Conservation (phyloP, 2,797 vertebrate genomes). For the Chelonia mydas region DNA sequence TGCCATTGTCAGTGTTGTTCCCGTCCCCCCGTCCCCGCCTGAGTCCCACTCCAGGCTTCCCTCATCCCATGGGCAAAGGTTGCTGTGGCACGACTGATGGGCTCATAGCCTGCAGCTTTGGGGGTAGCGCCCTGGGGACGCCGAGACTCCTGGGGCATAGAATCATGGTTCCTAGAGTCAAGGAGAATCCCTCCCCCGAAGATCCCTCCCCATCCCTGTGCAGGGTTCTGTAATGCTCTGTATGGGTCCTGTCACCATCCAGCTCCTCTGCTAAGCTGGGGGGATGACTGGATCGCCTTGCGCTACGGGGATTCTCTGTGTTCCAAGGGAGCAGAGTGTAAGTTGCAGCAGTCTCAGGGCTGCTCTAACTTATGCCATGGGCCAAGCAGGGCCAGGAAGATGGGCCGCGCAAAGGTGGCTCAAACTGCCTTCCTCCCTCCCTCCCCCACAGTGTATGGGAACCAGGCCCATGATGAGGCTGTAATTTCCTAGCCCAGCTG, state of each 20-base stretch:
- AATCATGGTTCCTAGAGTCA: no score
- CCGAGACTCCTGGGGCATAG: no score
- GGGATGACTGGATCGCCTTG: neutral
- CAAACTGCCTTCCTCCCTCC: neutral
- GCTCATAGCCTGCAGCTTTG: neutral
- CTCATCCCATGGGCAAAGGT: no score
- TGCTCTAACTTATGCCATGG: neutral
- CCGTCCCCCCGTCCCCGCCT: no score
- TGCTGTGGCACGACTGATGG: neutral
- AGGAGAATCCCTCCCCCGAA: no score
- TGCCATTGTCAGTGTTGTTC: no score
- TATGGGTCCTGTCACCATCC: neutral
- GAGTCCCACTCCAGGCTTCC: neutral
- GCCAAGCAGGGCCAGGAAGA: neutral
- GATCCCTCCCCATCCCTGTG: no score
- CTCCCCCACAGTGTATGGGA: neutral
- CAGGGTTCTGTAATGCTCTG: neutral
- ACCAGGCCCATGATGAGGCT: neutral
- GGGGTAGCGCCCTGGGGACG: no score
- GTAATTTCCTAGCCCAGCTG: neutral
- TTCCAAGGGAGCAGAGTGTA: neutral
- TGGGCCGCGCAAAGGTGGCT: neutral
- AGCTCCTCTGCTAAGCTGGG: neutral
- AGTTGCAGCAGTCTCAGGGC: neutral
- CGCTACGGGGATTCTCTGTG: neutral